Base-by-base conservation (phyloP, 2,113 vertebrate genomes). In the Martes martes region DNA sequence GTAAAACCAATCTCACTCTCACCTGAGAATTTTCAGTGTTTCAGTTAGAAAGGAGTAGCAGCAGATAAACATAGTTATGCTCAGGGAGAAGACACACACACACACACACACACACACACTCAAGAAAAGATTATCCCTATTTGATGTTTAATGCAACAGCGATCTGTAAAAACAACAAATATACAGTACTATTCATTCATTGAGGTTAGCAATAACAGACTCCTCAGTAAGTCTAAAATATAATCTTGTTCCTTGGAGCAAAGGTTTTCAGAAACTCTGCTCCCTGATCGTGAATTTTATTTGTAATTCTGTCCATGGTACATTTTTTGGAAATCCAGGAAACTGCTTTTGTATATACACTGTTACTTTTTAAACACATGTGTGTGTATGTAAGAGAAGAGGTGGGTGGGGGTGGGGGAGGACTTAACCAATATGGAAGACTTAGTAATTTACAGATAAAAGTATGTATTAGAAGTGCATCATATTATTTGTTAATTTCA, bases 401-500 rank as follows among this genome's bases (percentile, higher is more conserved):
- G 21, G 15, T 57, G 33, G 52, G 2, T 31, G 1, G 11, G 7
- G 26, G 45, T 33, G 11, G 23, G 59, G 19, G 14, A 55, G 13
- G 7, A 45, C 7, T 52, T 23, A 57, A 16, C 1, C 6, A n/a
- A 65, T n/a, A 16, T 42, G 31, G 50, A 90, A 82, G 31, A 78
- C 36, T 57, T 50, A 59, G 11, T 61, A 61, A 73, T 91, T 89
- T 71, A 33, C 18, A 79, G 2, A 6, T 76, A 93, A 91, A 96
- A 82, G 8, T 15, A 81, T 59, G 24, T 26, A 79, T 91, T 63
- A 74, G 55, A 92, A 83, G 9, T 52, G 63, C 0, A 71, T 87
- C 19, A 63, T 50, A 81, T 31, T 90, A 52, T 89, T 90, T 89
- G 55, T 81, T 97, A 97, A 97, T 85, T 96, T 96, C 36, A 94